Conservation (phyloP, 2,797 vertebrate genomes). For the Smutsia gigantea region DNA sequence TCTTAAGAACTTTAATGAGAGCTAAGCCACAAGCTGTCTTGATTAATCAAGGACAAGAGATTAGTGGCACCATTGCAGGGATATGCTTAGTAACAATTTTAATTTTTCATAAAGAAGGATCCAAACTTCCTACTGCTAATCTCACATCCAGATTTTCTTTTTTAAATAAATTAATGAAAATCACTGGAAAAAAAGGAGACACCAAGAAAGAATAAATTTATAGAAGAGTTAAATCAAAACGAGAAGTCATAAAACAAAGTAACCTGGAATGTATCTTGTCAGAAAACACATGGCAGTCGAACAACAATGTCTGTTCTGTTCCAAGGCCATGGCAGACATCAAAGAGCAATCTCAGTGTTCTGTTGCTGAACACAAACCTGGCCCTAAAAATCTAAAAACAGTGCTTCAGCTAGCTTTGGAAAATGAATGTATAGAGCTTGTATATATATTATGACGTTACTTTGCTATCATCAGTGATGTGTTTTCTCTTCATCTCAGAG, state of each 20-base stretch:
- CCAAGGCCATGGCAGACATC: background rate
- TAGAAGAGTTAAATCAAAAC: background rate
- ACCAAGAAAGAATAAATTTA: background rate
- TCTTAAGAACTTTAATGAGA: constrained; percentile 48
- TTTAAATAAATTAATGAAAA: constrained; percentile 59
- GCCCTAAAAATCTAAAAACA: background rate
- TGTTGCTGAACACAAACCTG: background rate
- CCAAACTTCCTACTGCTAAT: constrained; percentile 45
- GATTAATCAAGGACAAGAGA: constrained; percentile 30
- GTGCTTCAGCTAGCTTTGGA: background rate
- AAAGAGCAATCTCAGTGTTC: background rate
- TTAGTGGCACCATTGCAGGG: background rate
- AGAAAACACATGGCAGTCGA: background rate
- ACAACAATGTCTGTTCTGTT: background rate
- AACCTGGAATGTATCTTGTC: background rate
- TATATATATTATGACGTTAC: background rate
- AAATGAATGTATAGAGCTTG: background rate
- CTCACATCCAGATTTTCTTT: background rate
- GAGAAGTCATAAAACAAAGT: background rate
- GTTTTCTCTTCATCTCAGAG: background rate
- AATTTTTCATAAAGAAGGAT: constrained; percentile 52
- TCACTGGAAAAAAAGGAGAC: background rate
- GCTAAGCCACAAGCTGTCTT: background rate
- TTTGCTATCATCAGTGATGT: background rate
- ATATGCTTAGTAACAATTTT: constrained; percentile 11